Evolutionary conservation across 2,113 vertebrate genomes (phyloP), one percentile per base, ranked within the genome.

Genomic region (Equus quagga): DNA sequence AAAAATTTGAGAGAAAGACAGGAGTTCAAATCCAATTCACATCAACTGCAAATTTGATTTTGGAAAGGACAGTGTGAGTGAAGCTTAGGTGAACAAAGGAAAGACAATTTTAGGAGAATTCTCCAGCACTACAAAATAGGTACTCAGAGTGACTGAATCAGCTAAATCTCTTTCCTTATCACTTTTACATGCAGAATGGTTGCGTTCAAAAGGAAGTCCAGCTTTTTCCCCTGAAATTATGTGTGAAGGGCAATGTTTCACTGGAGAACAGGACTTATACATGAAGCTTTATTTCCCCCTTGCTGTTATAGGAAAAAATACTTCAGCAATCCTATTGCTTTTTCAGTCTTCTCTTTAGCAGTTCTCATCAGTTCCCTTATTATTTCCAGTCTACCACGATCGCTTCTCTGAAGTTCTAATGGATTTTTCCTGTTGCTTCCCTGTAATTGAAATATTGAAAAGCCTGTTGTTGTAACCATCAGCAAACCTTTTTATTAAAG

Each of bases 351-450:
- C 33, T 21, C 15, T 65, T 84, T 26, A 23, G 49, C 64, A 79
- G 21, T 64, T 89, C 23, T 64, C 41, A 86, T 11, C 65, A 79
- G 76, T 96, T 93, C 76, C 19, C 10, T 79, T 87, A 23, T 44
- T 44, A 44, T 79, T 92, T 90, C 41, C 31, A 60, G 76, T 70
- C 15, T 60, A 75, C 21, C 62, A 33, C 17, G 62, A 46, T 73
- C 26, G 72, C 7, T 95, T 80, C 75, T 67, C 49, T 84, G 64
- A 70, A 51, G 31, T 90, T 73, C 88, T 72, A 80, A 67, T 49
- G 84, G 26, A 65, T 97, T 75, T 64, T 81, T 95, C 33, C 56
- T 83, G n/a, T 56, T 76, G 36, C 62, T 83, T 89, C 46, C 10
- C 19, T 72, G 4, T 83, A 62, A 84, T 12, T 62, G 91, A 84